A percentile compares a stretch with the other conserved stretches of the same genome.
Evolutionary conservation across 2,113 vertebrate genomes (phyloP).

Genomic region (Trichomycterus rosablanca): DNA sequence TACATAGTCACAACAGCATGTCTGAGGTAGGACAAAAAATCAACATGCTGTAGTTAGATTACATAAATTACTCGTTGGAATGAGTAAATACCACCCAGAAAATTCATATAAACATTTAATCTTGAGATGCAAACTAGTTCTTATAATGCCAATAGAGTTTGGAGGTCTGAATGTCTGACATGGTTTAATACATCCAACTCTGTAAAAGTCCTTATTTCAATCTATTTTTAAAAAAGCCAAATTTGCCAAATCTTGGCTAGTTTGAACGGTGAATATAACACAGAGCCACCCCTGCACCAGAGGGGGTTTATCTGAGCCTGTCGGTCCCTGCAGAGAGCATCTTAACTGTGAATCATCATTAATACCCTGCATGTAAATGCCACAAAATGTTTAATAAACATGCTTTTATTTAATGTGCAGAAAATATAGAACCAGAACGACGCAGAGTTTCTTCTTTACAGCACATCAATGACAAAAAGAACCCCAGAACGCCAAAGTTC

Average conservation of each 20-base stretch:
- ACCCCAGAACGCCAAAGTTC: constrained; percentile 14
- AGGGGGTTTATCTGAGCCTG: neutral
- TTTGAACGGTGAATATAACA: neutral
- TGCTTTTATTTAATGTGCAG: neutral
- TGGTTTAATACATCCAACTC: neutral
- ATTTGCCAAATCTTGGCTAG: neutral
- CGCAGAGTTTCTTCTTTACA: neutral
- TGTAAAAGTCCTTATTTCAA: constrained; percentile 3
- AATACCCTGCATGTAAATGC: no score
- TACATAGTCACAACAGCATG: constrained; percentile 17
- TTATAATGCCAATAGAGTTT: constrained; percentile 1
- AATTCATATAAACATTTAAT: no score
- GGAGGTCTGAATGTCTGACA: neutral
- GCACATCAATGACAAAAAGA: constrained; percentile 9
- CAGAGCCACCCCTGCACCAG: neutral
- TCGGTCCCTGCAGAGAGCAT: neutral
- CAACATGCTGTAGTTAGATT: constrained; percentile 20
- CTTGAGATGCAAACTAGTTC: no score
- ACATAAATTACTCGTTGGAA: neutral
- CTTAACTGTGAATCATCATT: neutral
- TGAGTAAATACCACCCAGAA: no score
- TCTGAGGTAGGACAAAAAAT: constrained; percentile 25
- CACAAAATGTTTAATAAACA: neutral
- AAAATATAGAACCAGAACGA: neutral
- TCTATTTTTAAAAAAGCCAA: neutral